Evolutionary conservation across 2,797 vertebrate species (phyloP).

Genomic region (Sylvia borin): DNA sequence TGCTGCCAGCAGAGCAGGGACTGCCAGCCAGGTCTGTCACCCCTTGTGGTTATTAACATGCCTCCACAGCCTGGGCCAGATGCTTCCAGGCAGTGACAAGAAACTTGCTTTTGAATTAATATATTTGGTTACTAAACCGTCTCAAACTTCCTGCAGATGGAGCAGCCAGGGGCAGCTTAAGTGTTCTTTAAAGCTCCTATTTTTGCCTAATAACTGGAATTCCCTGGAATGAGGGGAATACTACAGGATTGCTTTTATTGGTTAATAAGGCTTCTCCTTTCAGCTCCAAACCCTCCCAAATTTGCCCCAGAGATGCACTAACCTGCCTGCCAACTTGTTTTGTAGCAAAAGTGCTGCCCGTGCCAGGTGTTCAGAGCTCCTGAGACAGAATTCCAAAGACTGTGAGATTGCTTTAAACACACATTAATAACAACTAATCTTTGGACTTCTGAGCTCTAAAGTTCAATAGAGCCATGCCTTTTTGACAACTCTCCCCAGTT

Average conservation of each 20-base stretch:
- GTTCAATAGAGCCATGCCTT: neutral
- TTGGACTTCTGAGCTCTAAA: neutral
- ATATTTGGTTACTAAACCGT: neutral
- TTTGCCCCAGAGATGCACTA: neutral
- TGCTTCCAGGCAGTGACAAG: neutral
- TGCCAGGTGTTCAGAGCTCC: conserved; percentile 26
- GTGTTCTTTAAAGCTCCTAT: neutral
- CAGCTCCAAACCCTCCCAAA: neutral
- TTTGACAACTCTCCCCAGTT: neutral
- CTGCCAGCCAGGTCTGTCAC: neutral
- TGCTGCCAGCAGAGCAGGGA: neutral
- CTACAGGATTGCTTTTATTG: neutral
- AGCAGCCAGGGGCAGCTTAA: neutral
- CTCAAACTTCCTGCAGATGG: neutral
- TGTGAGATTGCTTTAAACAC: neutral
- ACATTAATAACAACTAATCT: neutral
- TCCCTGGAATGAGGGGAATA: neutral
- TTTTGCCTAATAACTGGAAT: neutral
- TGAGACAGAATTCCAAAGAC: neutral
- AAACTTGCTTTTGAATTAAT: neutral
- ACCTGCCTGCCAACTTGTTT: neutral
- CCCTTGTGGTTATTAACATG: fast-evolving
- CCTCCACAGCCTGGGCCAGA: neutral
- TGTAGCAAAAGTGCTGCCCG: neutral
- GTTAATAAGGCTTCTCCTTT: neutral